Conservation (phyloP, 2,113 vertebrate species). For the Sula dactylatra region DNA sequence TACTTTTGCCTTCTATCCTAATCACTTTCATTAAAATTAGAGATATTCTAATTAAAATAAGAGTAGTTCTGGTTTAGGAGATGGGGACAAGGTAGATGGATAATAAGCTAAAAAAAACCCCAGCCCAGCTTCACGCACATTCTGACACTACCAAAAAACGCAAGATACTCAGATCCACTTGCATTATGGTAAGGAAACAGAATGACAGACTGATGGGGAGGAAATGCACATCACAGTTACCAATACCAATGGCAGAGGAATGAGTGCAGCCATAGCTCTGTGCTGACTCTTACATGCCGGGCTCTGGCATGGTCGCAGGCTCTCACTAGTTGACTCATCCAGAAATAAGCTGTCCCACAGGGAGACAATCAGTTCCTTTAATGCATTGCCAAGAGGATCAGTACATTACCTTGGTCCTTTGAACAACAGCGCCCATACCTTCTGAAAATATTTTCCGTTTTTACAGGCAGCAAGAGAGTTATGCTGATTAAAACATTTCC, state of each 20-base stretch:
- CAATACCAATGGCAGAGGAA: not conserved
- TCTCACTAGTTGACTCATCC: not conserved
- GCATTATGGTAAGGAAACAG: not conserved
- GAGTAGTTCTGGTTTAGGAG: not conserved
- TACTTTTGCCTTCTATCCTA: not conserved
- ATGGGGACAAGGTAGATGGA: not conserved
- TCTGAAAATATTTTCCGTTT: not conserved
- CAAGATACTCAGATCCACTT: not conserved
- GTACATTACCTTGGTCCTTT: not conserved
- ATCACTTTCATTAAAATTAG: not conserved
- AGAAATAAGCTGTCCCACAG: not conserved
- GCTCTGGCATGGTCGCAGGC: not conserved
- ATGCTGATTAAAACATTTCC: not conserved
- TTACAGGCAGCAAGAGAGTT: not conserved
- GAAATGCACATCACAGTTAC: not conserved
- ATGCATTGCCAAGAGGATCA: not conserved
- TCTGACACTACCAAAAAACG: not conserved
- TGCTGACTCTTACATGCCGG: not conserved
- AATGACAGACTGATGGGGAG: not conserved
- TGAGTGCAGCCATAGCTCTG: not conserved
- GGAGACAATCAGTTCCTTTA: not conserved
- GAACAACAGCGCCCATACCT: not conserved
- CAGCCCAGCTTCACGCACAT: not conserved
- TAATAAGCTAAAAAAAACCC: not conserved
- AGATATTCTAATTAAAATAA: not conserved